Percentiles rank a stretch among this genome's conserved stretches.
phyloP scores from a whole-genome alignment of 2,113 vertebrate species.

The Grammomys surdaster region DNA sequence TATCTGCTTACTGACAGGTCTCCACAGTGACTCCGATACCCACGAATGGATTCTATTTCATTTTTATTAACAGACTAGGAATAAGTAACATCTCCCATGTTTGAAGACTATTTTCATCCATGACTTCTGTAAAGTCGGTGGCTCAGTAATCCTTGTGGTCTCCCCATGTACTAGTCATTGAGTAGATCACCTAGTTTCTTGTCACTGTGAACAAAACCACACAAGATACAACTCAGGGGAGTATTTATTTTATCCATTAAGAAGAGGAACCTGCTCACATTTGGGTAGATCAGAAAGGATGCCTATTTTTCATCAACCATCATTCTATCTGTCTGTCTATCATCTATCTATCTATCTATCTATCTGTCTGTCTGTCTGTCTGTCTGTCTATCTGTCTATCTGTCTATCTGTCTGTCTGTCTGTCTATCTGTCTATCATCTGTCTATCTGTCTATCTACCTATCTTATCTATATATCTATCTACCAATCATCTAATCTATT shows the following conservation, averaged over 20 bases:
- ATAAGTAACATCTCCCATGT: not conserved
- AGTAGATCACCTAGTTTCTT: not conserved
- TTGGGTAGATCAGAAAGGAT: no score
- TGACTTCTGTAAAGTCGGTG: not conserved
- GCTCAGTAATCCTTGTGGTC: not conserved
- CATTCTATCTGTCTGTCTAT: not conserved
- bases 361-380: not conserved
- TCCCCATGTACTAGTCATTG: not conserved
- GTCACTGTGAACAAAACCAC: not conserved
- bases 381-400: not conserved
- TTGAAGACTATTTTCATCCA: not conserved
- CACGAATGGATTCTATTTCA: fast-evolving
- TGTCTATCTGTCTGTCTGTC: not conserved
- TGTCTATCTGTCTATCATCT: not conserved
- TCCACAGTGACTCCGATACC: not conserved
- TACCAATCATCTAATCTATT: not conserved
- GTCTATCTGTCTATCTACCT: not conserved
- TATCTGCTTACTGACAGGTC: not conserved
- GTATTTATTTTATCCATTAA: not conserved
- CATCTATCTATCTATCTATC: not conserved
- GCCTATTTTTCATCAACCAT: not conserved
- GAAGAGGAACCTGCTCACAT: not conserved
- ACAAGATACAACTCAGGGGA: not conserved
- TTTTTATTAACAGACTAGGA: not conserved
- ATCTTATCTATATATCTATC: not conserved